Base-by-base conservation (phyloP, 1,140 invertebrate species). In the Lithobius niger region DNA sequence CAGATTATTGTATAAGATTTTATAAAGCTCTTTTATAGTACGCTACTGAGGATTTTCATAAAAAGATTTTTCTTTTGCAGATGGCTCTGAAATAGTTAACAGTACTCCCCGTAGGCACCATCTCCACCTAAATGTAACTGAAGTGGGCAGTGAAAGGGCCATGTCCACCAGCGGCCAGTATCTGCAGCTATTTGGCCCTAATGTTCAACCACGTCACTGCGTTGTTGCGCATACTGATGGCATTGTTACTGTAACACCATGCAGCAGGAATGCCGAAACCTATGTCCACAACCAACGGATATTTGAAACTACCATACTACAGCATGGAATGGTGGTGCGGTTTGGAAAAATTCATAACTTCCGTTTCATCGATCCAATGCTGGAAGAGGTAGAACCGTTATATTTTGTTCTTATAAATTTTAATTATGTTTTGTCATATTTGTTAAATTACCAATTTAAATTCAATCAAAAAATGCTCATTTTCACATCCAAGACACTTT, bases 271-370 rank as follows among this genome's bases (percentile, higher is more conserved):
- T 66, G 88, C 91, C 2, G 86, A 94, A 64, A 93, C 89, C 4
- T 95, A 88, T 65, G 88, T 97, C 50, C 93, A 96, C 69, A 87
- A 88, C 42, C 86, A 91, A 65, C 78, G 90, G 58, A 88, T 94
- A 64, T 82, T 83, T 65, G 90, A 97, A 67, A 92, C 91, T 1
- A 93, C 92, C 2, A 86, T 94, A 60, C 72, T 97, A 28, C 86
- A 91, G 76, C 66, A 91, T 74, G 88, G 88, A 54, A 84, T 82
- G 59, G 77, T 90, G 52, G 80, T 92, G 21, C 87, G 88, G 74
- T 92, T 93, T 76, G 87, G 93, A 60, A 76, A 90, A 65, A 56
- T 88, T 61, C 87, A 92, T 65, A 87, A 87, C 22, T 97, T 94
- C 73, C 80, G 89, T 61, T 97, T 96, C 74, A 77, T 93, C 59